phyloP scores from a whole-genome alignment of 2,797 vertebrate species.

The Eremophila alpestris region DNA sequence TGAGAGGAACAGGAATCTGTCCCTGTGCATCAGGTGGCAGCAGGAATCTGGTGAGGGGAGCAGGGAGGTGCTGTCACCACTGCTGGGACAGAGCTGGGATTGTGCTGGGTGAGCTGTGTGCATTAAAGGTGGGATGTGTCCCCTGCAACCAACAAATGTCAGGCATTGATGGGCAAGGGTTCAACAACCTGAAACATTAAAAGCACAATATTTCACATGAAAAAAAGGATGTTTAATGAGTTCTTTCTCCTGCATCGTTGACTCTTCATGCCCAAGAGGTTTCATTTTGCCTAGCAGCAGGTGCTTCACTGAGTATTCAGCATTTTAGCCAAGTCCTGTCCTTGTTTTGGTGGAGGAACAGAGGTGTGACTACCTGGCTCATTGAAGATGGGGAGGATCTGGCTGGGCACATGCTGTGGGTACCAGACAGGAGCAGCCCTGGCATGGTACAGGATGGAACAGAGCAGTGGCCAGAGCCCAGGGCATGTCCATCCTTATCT shows the following conservation, averaged over 20 bases:
- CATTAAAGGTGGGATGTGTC: not conserved
- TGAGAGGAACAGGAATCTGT: not conserved
- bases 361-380: not conserved
- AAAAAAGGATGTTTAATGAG: not conserved
- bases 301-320: not conserved
- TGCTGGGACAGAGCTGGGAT: not conserved
- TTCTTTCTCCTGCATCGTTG: not conserved
- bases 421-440: not conserved
- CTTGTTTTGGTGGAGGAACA: not conserved
- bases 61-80: not conserved
- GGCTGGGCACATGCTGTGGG: not conserved
- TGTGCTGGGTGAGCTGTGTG: not conserved
- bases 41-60: not conserved
- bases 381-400: not conserved
- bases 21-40: rapidly evolving
- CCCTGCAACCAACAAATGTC: not conserved
- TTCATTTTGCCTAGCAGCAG: not conserved
- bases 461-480: not conserved
- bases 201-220: rapidly evolving
- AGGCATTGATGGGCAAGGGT: not conserved
- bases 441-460: not conserved
- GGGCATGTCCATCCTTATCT: not conserved
- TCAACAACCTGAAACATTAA: not conserved
- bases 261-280: not conserved
- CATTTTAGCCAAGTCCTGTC: not conserved